Conservation (phyloP, 2,888 invertebrate species). For the Chloroclystis v-ata region DNA sequence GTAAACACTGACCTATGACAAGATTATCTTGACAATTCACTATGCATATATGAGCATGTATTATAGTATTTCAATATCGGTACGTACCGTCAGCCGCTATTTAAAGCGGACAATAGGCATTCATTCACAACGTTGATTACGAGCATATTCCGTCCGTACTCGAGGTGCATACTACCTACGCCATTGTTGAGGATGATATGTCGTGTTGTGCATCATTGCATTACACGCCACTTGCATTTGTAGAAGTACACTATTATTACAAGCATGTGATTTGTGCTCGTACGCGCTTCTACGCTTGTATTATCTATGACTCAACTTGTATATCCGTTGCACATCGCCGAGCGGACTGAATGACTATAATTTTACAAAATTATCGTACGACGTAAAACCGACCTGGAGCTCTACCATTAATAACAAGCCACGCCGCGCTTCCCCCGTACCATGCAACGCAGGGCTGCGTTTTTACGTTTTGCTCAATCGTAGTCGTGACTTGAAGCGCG, state of each 20-base stretch:
- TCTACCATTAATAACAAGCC: slow-evolving; percentile 42
- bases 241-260: slow-evolving; percentile 5
- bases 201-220: slow-evolving; percentile 44
- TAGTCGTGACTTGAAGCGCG: slow-evolving; percentile 7
- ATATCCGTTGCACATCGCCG: slow-evolving; percentile 41
- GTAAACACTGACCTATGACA: too few species aligned
- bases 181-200: slow-evolving; percentile 24
- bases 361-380: slow-evolving; percentile 59
- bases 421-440: slow-evolving; percentile 30
- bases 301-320: slow-evolving; percentile 49
- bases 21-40: too few species aligned
- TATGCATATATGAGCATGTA: too few species aligned
- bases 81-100: not conserved
- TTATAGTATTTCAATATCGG: too few species aligned
- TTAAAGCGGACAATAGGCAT: slow-evolving; percentile 2
- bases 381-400: slow-evolving; percentile 43
- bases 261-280: slow-evolving; percentile 20
- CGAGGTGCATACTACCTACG: slow-evolving; percentile 8
- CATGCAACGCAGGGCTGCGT: slow-evolving; percentile 27
- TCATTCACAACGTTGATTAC: slow-evolving; percentile 16
- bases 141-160: slow-evolving; percentile 3
- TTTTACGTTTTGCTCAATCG: slow-evolving; percentile 1
- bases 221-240: slow-evolving; percentile 29
- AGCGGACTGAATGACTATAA: slow-evolving; percentile 49
- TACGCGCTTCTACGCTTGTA: slow-evolving; percentile 22